These are phyloP conservation scores for Forbesichthys agassizii DNA, from an alignment of 2,113 vertebrate genomes.

Conservation along the genomic window DNA sequence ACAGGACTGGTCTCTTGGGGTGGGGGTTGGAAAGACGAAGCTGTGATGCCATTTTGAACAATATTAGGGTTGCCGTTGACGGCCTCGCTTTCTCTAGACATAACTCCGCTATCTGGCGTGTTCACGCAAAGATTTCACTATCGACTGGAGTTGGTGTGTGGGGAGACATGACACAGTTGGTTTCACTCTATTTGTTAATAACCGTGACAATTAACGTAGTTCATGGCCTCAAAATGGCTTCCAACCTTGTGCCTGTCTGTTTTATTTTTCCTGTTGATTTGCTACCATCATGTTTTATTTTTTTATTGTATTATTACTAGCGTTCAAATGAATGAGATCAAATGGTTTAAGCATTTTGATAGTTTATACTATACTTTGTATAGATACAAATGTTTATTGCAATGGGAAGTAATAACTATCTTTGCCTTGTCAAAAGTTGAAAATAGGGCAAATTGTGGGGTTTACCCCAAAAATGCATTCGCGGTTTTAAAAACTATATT, in stretches of 20 bases:
- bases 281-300: background rate
- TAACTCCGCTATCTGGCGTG: constrained; percentile 16
- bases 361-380: constrained; percentile 50
- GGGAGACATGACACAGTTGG: background rate
- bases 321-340: constrained; percentile 31
- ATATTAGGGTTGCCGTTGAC: constrained; percentile 12
- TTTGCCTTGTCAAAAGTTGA: constrained; percentile 27
- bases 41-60: constrained; percentile 4
- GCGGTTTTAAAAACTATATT: constrained; percentile 39
- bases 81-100: constrained; percentile 9
- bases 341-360: constrained; percentile 21
- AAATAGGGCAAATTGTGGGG: constrained; percentile 15
- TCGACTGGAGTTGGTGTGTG: background rate
- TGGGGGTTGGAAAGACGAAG: constrained; percentile 7
- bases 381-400: constrained; percentile 17
- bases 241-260: constrained; percentile 39
- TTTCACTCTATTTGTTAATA: constrained; percentile 1
- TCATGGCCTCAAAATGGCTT: constrained; percentile 21
- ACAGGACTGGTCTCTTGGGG: constrained; percentile 2
- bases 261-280: background rate
- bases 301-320: constrained; percentile 3
- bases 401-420: background rate
- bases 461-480: constrained; percentile 4
- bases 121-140: background rate
- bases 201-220: constrained; percentile 5